Conservation (phyloP, 2,113 vertebrate species). For the Girardinichthys multiradiatus region DNA sequence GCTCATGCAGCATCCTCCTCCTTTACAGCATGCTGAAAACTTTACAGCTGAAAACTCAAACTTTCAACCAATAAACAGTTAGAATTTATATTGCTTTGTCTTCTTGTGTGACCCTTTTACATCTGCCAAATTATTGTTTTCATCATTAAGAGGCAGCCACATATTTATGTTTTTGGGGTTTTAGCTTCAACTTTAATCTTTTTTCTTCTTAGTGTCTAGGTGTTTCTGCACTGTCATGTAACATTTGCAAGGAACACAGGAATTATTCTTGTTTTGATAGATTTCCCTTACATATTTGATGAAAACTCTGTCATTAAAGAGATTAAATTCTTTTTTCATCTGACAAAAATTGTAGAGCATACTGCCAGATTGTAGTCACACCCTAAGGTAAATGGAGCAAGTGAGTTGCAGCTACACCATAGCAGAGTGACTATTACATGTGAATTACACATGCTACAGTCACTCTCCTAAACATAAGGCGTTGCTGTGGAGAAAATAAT, state of each 20-base stretch:
- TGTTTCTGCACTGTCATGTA: background rate
- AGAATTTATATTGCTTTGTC: background rate
- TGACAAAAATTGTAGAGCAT: too few relatives aligned
- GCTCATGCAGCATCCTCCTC: too few relatives aligned
- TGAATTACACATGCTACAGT: background rate
- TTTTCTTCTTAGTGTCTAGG: background rate
- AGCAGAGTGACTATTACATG: background rate
- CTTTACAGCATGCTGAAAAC: too few relatives aligned
- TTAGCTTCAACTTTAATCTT: background rate
- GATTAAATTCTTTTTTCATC: too few relatives aligned
- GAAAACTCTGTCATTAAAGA: too few relatives aligned
- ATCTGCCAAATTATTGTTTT: background rate
- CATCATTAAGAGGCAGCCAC: background rate
- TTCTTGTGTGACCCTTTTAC: background rate
- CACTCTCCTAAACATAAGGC: too few relatives aligned
- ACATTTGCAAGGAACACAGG: background rate
- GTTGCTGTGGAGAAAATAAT: background rate
- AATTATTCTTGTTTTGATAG: background rate
- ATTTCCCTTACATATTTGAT: too few relatives aligned
- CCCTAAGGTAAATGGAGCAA: background rate
- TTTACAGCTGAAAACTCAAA: too few relatives aligned
- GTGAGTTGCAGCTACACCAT: background rate
- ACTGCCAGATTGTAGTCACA: background rate
- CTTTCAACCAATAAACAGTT: background rate
- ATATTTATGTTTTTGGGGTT: background rate